A percentile compares a stretch with the other conserved stretches of the same genome.
These are phyloP conservation scores for Antechinus stuartii DNA, from an alignment of 2,113 vertebrate species.

Conservation along the genomic window DNA sequence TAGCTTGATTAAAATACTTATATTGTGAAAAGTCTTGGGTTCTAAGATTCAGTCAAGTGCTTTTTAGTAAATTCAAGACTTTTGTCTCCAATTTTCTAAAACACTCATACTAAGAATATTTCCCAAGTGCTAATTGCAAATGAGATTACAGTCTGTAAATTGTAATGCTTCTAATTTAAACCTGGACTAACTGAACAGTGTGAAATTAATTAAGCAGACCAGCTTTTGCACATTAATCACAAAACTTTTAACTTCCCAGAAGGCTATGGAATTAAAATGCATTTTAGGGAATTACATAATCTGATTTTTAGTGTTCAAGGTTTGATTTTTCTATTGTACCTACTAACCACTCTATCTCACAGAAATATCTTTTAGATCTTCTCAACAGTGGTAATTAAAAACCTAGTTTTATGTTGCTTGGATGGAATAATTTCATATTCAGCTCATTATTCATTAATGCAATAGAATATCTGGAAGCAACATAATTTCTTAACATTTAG, in stretches of 20 bases:
- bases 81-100: neutral
- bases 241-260: neutral
- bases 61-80: neutral
- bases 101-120: neutral
- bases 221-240: neutral
- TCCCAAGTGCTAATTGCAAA: constrained; percentile 2
- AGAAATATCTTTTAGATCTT: too few relatives aligned
- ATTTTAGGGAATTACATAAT: neutral
- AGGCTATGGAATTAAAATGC: neutral
- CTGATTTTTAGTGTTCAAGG: neutral
- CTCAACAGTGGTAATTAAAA: too few relatives aligned
- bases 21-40: neutral
- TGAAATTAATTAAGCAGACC: constrained; percentile 14
- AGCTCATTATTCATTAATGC: neutral
- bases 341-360: neutral
- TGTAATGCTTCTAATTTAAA: neutral
- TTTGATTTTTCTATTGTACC: neutral
- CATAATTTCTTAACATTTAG: neutral
- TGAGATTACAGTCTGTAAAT: neutral
- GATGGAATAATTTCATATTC: too few relatives aligned
- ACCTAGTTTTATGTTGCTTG: too few relatives aligned
- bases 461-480: neutral
- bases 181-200: neutral
- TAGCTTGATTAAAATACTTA: neutral
- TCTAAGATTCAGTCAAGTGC: neutral